A percentile compares a stretch with the other conserved stretches of the same genome.
Conservation (phyloP, 2,113 vertebrate species). For the Catagonus wagneri region DNA sequence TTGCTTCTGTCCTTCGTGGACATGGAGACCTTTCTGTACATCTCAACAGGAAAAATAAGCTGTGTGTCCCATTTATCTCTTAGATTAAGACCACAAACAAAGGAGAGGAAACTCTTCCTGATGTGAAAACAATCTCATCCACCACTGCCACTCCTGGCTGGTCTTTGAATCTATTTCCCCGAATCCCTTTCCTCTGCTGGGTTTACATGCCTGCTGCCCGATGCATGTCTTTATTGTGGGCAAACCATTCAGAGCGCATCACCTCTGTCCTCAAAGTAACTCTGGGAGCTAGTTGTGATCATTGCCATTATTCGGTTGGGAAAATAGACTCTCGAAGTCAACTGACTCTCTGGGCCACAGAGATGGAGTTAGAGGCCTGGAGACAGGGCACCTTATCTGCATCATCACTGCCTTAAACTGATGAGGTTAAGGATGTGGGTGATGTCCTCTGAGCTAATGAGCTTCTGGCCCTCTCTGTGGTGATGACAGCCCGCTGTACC, state of each 20-base stretch:
- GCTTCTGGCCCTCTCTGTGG: background rate
- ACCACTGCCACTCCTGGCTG: background rate
- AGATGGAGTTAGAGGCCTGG: background rate
- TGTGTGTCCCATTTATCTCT: background rate
- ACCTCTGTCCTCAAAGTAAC: background rate
- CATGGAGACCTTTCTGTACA: background rate
- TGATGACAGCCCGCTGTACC: background rate
- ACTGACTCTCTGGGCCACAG: background rate
- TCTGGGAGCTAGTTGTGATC: background rate
- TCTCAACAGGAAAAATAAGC: background rate
- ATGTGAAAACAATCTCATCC: background rate
- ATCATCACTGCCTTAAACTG: background rate
- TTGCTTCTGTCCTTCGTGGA: background rate
- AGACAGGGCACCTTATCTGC: background rate
- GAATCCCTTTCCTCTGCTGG: background rate
- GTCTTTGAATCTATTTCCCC: background rate
- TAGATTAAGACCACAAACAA: conserved; percentile 25
- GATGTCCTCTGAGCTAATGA: background rate
- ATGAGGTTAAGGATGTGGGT: background rate
- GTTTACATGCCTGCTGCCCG: background rate
- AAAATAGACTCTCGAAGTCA: background rate
- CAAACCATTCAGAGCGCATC: background rate
- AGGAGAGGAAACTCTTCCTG: background rate
- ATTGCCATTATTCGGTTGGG: background rate
- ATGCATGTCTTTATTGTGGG: fast-evolving